These are phyloP conservation scores for Augiades crinisus DNA, from an alignment of 2,888 invertebrate species.

Conservation along the genomic window DNA sequence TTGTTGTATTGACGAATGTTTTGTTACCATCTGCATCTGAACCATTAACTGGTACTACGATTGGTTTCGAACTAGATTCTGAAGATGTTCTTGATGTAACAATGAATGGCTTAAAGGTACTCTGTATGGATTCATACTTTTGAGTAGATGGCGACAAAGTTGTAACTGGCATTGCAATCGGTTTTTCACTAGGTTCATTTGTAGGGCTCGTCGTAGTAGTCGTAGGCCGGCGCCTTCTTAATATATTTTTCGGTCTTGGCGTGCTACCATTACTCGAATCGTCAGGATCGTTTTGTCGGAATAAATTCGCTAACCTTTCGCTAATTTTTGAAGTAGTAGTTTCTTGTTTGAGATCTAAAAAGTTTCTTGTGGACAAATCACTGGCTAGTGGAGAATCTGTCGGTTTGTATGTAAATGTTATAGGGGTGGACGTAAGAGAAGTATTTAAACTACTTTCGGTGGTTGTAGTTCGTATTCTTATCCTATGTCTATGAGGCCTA, in stretches of 20 bases:
- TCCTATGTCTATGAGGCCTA: slow-evolving; percentile 56
- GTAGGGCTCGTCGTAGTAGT: slow-evolving; percentile 63
- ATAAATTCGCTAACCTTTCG: slow-evolving; percentile 53
- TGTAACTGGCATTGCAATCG: slow-evolving; percentile 32
- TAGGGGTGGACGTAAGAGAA: slow-evolving; percentile 40
- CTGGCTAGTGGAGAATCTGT: slow-evolving; percentile 56
- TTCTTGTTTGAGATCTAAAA: slow-evolving; percentile 40
- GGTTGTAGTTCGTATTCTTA: slow-evolving; percentile 68
- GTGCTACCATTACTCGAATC: slow-evolving; percentile 48
- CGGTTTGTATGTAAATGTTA: slow-evolving; percentile 38
- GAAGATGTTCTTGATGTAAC: slow-evolving; percentile 74
- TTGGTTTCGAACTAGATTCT: slow-evolving; percentile 54
- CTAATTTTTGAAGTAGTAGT: slow-evolving; percentile 50
- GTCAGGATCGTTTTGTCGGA: slow-evolving; percentile 50
- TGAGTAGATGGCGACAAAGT: slow-evolving; percentile 30
- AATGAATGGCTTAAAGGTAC: slow-evolving; percentile 50
- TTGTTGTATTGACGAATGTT: slow-evolving; percentile 45
- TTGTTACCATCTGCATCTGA: slow-evolving; percentile 37
- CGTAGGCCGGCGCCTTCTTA: slow-evolving; percentile 66
- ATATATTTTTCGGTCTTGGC: slow-evolving; percentile 54
- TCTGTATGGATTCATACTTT: slow-evolving; percentile 41
- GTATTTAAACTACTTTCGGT: slow-evolving; percentile 52
- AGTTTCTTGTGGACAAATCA: slow-evolving; percentile 43
- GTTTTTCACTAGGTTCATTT: slow-evolving; percentile 27
- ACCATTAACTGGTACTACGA: slow-evolving; percentile 43